These are phyloP conservation scores for Limanda limanda DNA, from an alignment of 2,113 vertebrate species.

Conservation along the genomic window DNA sequence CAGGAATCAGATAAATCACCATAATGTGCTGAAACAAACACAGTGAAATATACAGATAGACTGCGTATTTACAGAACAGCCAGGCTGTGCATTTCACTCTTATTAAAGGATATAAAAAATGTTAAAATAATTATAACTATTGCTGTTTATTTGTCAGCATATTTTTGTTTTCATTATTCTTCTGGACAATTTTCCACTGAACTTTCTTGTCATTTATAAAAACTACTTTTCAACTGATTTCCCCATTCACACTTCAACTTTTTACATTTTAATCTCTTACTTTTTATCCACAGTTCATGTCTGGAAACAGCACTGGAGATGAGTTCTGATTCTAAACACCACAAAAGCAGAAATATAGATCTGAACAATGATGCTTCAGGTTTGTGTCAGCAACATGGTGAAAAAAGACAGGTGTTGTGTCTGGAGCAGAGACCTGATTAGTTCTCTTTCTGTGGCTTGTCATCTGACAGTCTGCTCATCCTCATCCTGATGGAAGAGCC, in stretches of 20 bases:
- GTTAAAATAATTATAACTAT: neutral
- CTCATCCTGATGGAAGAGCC: conserved; percentile 67
- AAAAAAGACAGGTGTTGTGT: conserved; percentile 38
- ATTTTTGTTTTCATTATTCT: neutral
- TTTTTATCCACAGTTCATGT: too few relatives aligned
- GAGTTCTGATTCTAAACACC: too few relatives aligned
- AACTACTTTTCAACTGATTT: too few relatives aligned
- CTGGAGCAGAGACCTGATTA: conserved; percentile 69
- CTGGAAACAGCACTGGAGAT: too few relatives aligned
- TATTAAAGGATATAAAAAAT: neutral
- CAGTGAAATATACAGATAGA: neutral
- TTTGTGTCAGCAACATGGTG: conserved; percentile 30
- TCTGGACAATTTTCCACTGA: neutral
- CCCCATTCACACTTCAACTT: too few relatives aligned
- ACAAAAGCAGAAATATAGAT: conserved; percentile 17
- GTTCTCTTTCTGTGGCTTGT: conserved; percentile 55
- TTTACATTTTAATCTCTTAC: too few relatives aligned
- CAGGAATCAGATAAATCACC: conserved; percentile 23
- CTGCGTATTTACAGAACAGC: conserved; percentile 5
- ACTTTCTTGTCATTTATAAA: too few relatives aligned
- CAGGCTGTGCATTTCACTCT: neutral
- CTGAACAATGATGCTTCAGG: conserved; percentile 7
- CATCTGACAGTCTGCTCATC: conserved; percentile 72
- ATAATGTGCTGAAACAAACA: conserved; percentile 3
- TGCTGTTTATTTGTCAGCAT: neutral